Evolutionary conservation across 2,113 vertebrate genomes (phyloP).

Genomic region (Phocoena phocoena): DNA sequence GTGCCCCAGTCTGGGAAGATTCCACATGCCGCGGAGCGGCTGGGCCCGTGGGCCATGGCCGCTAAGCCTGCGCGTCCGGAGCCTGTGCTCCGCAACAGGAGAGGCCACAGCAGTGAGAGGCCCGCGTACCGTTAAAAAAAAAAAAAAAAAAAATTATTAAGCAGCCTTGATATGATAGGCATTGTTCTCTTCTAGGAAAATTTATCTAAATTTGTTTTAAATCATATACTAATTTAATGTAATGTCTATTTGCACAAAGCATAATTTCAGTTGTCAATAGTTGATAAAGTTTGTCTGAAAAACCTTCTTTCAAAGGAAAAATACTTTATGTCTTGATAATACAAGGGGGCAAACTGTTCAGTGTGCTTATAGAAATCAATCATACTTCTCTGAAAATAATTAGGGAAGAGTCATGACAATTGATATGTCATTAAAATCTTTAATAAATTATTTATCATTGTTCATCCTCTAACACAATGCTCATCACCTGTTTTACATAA

Average conservation of each 20-base stretch:
- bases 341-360: neutral
- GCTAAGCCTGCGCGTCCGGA: too few species aligned
- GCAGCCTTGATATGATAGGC: neutral
- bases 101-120: too few species aligned
- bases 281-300: neutral
- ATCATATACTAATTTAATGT: neutral
- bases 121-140: too few species aligned
- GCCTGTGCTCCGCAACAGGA: too few species aligned
- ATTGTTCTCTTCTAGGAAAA: neutral
- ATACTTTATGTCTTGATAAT: neutral
- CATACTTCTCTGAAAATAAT: slow-evolving; percentile 15
- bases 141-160: neutral
- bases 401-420: neutral
- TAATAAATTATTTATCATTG: neutral
- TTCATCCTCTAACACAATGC: neutral
- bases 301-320: slow-evolving; percentile 6
- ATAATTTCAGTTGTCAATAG: neutral
- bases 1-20: too few species aligned
- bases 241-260: neutral
- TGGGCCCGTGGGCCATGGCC: too few species aligned
- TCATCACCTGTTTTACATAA: neutral
- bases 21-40: too few species aligned
- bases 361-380: neutral
- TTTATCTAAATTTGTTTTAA: neutral
- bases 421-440: neutral